Percentiles rank a stretch among this genome's conserved stretches.
Conservation (phyloP, 2,113 vertebrate genomes). For the Zosterops lateralis region DNA sequence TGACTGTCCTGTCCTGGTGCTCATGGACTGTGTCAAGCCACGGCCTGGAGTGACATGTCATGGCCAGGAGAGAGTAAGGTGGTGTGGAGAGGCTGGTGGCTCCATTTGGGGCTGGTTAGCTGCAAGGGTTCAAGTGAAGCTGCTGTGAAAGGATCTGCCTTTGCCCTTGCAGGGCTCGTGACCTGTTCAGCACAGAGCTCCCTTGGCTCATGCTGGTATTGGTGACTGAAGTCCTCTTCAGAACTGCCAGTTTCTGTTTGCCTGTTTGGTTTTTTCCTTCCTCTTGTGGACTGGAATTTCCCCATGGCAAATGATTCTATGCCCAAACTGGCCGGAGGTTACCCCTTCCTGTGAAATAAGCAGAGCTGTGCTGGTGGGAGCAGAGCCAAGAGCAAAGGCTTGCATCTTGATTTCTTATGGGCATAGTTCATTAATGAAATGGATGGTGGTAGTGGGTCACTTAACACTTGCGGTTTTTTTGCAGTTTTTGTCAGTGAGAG, state of each 20-base stretch:
- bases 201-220: rapidly evolving
- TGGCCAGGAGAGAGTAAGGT: not conserved
- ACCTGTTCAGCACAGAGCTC: not conserved
- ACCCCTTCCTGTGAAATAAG: not conserved
- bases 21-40: not conserved
- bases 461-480: not conserved
- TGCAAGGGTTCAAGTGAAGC: not conserved
- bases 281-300: not conserved
- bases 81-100: not conserved
- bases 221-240: not conserved
- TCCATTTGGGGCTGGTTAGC: not conserved
- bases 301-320: not conserved
- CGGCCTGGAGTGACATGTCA: not conserved
- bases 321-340: not conserved
- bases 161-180: rapidly evolving
- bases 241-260: not conserved
- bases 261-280: not conserved
- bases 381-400: not conserved
- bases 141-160: not conserved
- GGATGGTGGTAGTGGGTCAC: not conserved
- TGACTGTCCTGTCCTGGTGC: not conserved
- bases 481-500: not conserved
- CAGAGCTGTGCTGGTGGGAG: rapidly evolving
- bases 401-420: not conserved
- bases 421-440: not conserved